These are phyloP conservation scores for Cyclopterus lumpus DNA, from an alignment of 2,797 vertebrate genomes.

Conservation along the genomic window DNA sequence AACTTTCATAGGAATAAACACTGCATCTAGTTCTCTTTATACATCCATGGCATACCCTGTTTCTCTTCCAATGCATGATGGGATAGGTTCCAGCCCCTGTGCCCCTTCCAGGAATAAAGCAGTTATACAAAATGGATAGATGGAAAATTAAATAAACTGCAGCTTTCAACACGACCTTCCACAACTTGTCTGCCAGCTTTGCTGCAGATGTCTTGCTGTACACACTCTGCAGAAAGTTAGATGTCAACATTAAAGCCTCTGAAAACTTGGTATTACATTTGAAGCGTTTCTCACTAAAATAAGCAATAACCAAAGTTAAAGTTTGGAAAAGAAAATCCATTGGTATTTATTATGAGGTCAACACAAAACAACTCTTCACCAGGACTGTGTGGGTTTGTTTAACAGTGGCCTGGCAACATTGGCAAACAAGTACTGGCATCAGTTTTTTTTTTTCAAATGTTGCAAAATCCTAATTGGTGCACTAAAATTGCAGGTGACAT, in stretches of 20 bases:
- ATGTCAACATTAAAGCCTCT: constrained; percentile 5
- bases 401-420: not conserved
- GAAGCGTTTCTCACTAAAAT: not conserved
- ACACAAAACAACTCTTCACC: not conserved
- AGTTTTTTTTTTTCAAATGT: constrained; percentile 5
- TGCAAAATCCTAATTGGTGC: not conserved
- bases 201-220: constrained; percentile 30
- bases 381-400: not conserved
- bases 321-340: not conserved
- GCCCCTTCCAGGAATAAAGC: constrained; percentile 19
- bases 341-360: not conserved
- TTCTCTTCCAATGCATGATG: constrained; percentile 6
- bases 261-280: not conserved
- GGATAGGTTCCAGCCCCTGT: constrained; percentile 7
- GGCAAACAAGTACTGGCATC: not conserved
- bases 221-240: not conserved
- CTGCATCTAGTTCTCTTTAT: not conserved
- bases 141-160: constrained; percentile 45
- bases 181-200: constrained; percentile 25
- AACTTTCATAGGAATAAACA: not conserved
- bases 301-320: not conserved
- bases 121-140: constrained; percentile 31
- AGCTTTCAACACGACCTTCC: constrained; percentile 15
- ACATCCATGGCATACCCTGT: not conserved
- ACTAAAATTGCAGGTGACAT: not conserved